Evolutionary conservation across 2,797 vertebrate species (phyloP), one percentile per base, ranked within the genome.

Genomic region (Stomatorhinus walkeri): DNA sequence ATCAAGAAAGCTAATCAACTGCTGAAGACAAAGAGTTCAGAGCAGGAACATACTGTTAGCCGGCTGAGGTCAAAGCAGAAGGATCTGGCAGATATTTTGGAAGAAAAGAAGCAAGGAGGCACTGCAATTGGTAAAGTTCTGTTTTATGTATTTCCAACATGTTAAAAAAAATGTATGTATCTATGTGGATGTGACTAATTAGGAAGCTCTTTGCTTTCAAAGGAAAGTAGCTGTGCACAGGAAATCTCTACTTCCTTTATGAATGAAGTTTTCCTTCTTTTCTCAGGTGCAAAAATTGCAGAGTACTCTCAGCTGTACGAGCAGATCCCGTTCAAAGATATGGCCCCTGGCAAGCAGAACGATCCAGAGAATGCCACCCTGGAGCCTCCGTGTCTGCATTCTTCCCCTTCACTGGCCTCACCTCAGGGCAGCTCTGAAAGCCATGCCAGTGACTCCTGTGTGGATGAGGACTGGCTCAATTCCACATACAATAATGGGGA

Each of bases 231-330:
- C 22, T 19, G 72, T 43, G 72, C 36, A 8, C 3, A n/a, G 24
- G 36, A 32, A 46, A 2, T 43, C 5, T 85, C 5, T 19, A 19
- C 46, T 28, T 83, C 5, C 43, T 48, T 16, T 19, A 48, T 14
- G 7, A 86, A 32, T 88, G 1, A 83, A 52, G 7, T 2, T 84
- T 22, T 90, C 49, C 89, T 43, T 91, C 79, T 92, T 56, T 93
- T 89, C 40, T 85, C 90, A 99, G 98, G 98, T 94, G 98, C 98
- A 83, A 96, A 97, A 94, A 99, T 99, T 93, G 98, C 98, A 1
- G 98, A 99, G 92, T 99, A 99, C 94, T 99, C 98, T 10, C 97
- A 99, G 81, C 95, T 99, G 89, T 99, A 99, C 9, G 98, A 99
- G 89, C 98, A 99, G 95, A 96, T 99, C 12, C 94, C 97, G 91